phyloP scores from a whole-genome alignment of 2,113 vertebrate genomes.

The Uropsilus gracilis region DNA sequence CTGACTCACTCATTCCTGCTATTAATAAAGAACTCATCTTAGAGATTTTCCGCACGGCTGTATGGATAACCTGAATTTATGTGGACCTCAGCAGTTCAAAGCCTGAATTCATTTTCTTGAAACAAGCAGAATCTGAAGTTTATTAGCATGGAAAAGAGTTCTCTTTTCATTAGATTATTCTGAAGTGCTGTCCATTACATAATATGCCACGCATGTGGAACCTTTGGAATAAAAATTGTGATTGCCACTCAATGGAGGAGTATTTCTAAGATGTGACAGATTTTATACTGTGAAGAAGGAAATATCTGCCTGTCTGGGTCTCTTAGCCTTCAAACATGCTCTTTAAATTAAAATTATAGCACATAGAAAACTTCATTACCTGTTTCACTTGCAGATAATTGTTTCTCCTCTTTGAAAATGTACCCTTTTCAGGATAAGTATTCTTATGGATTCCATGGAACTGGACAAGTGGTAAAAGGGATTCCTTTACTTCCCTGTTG shows the following conservation, averaged over 20 bases:
- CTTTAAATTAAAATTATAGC: slow-evolving; percentile 83
- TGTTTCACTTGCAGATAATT: slow-evolving; percentile 76
- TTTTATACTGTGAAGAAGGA: slow-evolving; percentile 70
- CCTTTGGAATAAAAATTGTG: slow-evolving; percentile 79
- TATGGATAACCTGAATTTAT: slow-evolving; percentile 84
- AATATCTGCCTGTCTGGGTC: slow-evolving; percentile 58
- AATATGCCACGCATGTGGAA: slow-evolving; percentile 62
- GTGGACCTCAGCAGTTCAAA: slow-evolving; percentile 83
- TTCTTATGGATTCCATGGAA: background rate
- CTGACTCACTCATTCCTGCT: slow-evolving; percentile 81
- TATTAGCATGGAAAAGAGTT: slow-evolving; percentile 78
- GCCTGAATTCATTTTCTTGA: slow-evolving; percentile 77
- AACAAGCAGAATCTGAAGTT: slow-evolving; percentile 78
- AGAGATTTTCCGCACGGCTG: slow-evolving; percentile 83
- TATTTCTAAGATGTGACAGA: slow-evolving; percentile 77
- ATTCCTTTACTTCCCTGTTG: background rate
- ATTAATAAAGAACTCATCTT: slow-evolving; percentile 84
- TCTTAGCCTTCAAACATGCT: slow-evolving; percentile 77
- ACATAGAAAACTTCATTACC: slow-evolving; percentile 81
- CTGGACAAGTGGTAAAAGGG: slow-evolving; percentile 20
- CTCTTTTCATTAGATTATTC: slow-evolving; percentile 78
- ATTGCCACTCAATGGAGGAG: slow-evolving; percentile 60
- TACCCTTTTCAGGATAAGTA: slow-evolving; percentile 68
- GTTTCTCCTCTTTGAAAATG: slow-evolving; percentile 69
- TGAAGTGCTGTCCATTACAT: slow-evolving; percentile 73